Conservation (phyloP, 2,888 invertebrate species). For the Cantharis rustica region DNA sequence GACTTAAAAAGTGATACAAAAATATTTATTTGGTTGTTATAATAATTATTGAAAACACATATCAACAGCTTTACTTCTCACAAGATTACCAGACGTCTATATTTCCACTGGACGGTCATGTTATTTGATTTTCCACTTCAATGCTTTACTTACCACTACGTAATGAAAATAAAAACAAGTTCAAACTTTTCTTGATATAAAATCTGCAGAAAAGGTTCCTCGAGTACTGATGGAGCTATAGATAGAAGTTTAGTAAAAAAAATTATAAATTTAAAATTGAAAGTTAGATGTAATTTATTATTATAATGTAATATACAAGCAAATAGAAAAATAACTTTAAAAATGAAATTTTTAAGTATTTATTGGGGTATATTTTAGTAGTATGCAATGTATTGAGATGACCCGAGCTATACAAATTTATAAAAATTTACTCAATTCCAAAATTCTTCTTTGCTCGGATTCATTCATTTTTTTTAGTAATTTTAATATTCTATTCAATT, state of each 20-base stretch:
- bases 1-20: too few species aligned
- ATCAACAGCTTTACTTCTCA: not conserved
- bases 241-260: not conserved
- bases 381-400: too few species aligned
- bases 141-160: not conserved
- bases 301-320: too few species aligned
- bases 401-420: too few species aligned
- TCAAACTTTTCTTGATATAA: not conserved
- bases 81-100: not conserved
- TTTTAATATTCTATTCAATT: too few species aligned
- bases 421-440: too few species aligned
- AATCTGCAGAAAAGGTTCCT: not conserved
- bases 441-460: too few species aligned
- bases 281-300: not conserved
- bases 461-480: too few species aligned
- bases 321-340: too few species aligned
- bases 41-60: not conserved
- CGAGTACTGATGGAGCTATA: not conserved
- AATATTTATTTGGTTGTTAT: not conserved
- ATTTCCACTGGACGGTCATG: not conserved
- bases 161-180: not conserved
- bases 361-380: too few species aligned
- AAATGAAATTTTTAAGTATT: too few species aligned
- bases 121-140: not conserved
- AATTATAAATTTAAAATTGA: not conserved